A percentile compares a stretch with the other conserved stretches of the same genome.
phyloP scores from a whole-genome alignment of 2,797 vertebrate species.

The Decapterus maruadsi region DNA sequence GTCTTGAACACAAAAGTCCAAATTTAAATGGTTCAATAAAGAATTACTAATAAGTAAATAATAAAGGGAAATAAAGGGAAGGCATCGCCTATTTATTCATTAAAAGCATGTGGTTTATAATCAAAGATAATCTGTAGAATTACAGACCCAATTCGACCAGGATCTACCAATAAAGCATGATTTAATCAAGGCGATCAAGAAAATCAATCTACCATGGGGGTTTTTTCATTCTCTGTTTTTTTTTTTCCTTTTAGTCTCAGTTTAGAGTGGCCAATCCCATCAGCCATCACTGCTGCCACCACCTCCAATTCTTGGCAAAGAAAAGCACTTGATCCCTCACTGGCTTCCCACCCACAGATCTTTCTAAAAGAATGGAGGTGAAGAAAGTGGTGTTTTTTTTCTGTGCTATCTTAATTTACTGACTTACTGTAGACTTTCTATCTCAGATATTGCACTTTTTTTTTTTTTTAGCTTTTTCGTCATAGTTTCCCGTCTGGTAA shows the following conservation, averaged over 20 bases:
- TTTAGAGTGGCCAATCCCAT: background rate
- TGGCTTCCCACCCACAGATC: background rate
- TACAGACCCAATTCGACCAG: too few species aligned
- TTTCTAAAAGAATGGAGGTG: background rate
- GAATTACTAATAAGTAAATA: background rate
- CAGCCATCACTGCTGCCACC: background rate
- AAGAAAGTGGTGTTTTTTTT: background rate
- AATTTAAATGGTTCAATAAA: background rate
- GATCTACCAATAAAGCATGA: background rate
- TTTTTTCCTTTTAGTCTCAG: background rate
- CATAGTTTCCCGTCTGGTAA: conserved; percentile 12
- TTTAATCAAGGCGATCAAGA: background rate
- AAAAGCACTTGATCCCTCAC: background rate
- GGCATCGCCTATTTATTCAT: background rate
- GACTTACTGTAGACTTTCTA: background rate
- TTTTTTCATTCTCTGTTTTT: background rate
- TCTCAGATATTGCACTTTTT: background rate
- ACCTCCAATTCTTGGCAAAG: background rate
- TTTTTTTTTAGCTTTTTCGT: background rate
- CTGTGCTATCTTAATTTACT: background rate
- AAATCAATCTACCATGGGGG: background rate
- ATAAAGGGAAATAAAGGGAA: background rate
- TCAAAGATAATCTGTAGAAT: background rate
- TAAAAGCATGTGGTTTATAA: background rate
- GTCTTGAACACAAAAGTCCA: background rate